A percentile compares a stretch with the other conserved stretches of the same genome.
These are phyloP conservation scores for Botia kubotai DNA, from an alignment of 2,797 vertebrate genomes.

Conservation along the genomic window DNA sequence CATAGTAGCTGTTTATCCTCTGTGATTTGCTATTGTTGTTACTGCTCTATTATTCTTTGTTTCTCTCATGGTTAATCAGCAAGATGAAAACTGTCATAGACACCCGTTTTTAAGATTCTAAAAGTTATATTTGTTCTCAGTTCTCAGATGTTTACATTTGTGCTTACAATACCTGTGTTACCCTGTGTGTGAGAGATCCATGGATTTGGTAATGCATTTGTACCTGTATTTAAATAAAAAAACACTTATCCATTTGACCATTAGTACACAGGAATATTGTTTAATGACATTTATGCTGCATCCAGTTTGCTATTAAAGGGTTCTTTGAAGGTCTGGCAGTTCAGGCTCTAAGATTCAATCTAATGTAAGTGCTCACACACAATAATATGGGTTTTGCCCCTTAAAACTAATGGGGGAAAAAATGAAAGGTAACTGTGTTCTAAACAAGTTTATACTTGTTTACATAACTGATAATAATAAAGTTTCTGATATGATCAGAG, in stretches of 20 bases:
- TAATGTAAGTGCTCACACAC: conserved; percentile 79
- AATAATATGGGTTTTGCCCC: not conserved
- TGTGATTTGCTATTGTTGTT: not conserved
- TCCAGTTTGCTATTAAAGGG: conserved; percentile 89
- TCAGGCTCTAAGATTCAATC: conserved; percentile 85
- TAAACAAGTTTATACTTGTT: too few species aligned
- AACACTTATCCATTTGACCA: not conserved
- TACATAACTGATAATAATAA: too few species aligned
- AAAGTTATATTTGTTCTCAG: too few species aligned
- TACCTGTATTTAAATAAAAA: conserved; percentile 1
- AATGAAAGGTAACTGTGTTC: too few species aligned
- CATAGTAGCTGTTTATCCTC: too few species aligned
- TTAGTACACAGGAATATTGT: conserved; percentile 77
- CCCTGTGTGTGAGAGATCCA: too few species aligned
- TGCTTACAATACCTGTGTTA: not conserved
- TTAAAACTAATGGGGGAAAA: too few species aligned
- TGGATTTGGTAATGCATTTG: too few species aligned
- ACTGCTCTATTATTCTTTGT: not conserved
- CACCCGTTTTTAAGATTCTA: conserved; percentile 63
- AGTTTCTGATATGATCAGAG: too few species aligned
- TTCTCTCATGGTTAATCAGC: conserved; percentile 78
- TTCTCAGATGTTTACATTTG: not conserved
- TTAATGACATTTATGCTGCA: conserved; percentile 89
- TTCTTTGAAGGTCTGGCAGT: conserved; percentile 89
- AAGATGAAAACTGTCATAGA: conserved; percentile 90